Evolutionary conservation across 2,888 invertebrate genomes (phyloP), one percentile per base, ranked within the genome.

Genomic region (Hypercompe scribonia): DNA sequence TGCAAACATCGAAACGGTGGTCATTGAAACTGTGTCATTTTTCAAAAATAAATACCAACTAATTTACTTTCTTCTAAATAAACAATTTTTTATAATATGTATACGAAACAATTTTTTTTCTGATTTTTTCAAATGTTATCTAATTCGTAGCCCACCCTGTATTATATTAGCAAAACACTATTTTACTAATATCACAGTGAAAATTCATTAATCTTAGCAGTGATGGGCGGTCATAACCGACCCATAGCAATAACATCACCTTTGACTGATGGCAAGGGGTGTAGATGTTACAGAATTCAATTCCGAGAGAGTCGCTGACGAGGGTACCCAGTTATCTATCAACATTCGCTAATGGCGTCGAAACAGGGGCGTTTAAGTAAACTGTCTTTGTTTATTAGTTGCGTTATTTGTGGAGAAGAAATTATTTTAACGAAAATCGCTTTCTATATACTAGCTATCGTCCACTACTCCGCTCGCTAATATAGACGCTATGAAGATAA

Each of bases 311-410:
- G 76, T 72, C 74, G 72, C 81, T 85, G 85, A 85, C 86, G 73
- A 86, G 85, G 85, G 85, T 85, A 36, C 42, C n/a, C 42, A 18
- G 77, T 76, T 85, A 85, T 84, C 81, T 85, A 82, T 85, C 81
- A 85, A 75, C 76, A 75, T 77, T 74, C 63, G 67, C 77, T 85
- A 83, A 85, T 82, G 84, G 86, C 74, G 75, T 74, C 71, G 77
- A 79, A 65, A 79, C 72, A 75, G 75, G 79, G 78, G 70, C 72
- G 64, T 72, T 84, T 75, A 74, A 80, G 75, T 72, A 73, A 71
- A 82, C 54, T 79, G 77, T 78, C 79, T 81, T 76, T 71, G 31
- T n/a, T 42, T 72, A 73, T 84, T 80, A 67, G 34, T 63, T 54
- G 2, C 50, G 50, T 54, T 31, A 63, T 46, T 42, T 42, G n/a